Base-by-base conservation (phyloP, 23 tunicate genomes). In the Ciona savignyi region DNA sequence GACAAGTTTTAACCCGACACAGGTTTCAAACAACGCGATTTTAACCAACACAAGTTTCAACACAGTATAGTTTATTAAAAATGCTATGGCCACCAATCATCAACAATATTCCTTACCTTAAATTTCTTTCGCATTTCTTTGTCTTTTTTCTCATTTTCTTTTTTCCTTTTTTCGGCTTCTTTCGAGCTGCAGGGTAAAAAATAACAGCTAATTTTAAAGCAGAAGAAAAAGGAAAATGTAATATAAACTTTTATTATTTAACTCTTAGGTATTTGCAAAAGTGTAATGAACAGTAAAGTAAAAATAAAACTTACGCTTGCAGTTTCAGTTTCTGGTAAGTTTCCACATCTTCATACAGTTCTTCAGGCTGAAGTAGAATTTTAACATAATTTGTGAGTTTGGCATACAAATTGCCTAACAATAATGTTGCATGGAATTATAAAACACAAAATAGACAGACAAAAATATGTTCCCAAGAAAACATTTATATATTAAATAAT, bases 41-140 rank as follows among this genome's bases (percentile, higher is more conserved):
- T n/a, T n/a, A n/a, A n/a, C n/a, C n/a, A n/a, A n/a, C n/a, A n/a
- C n/a, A n/a, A n/a, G n/a, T n/a, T n/a, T n/a, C n/a, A n/a, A n/a
- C n/a, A n/a, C n/a, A n/a, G n/a, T n/a, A n/a, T n/a, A n/a, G n/a
- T n/a, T n/a, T n/a, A n/a, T n/a, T n/a, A n/a, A n/a, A n/a, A n/a
- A n/a, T n/a, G n/a, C n/a, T n/a, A n/a, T n/a, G n/a, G n/a, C n/a
- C n/a, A n/a, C n/a, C n/a, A n/a, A n/a, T n/a, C n/a, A n/a, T n/a
- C n/a, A n/a, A n/a, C n/a, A 73, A 27, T n/a, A 21, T 26, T 72
- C 25, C 80, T 6, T 34, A 87, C 94, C 65, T 70, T 68, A 63
- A 81, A 87, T 70, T 87, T 87, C 51, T 87, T 81, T 64, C 86
- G 63, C 30, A 81, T 87, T 6, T 75, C 86, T 63, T 87, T 87